Evolutionary conservation across 2,888 invertebrate species (phyloP).

Genomic region (Drosophila quinaria): DNA sequence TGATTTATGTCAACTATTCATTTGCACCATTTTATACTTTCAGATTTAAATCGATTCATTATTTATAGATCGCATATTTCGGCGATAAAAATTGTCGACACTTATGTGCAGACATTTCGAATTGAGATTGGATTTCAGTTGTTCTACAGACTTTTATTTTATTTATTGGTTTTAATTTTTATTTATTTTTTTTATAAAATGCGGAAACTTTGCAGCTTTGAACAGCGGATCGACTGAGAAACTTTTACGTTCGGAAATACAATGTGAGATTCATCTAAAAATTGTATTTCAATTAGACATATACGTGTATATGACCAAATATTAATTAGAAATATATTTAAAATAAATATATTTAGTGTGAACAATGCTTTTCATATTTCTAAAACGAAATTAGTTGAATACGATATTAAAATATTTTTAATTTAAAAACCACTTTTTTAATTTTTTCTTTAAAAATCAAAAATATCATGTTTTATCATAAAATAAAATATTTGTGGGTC

Average conservation of each 20-base stretch:
- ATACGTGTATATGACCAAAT: neutral
- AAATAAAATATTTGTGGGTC: neutral
- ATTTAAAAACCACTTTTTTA: too few species aligned
- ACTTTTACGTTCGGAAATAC: neutral
- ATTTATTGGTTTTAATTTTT: conserved; percentile 9
- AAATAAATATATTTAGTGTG: neutral
- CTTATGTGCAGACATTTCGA: conserved; percentile 13
- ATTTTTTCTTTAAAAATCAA: too few species aligned
- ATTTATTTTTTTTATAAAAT: neutral
- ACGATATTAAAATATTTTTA: too few species aligned
- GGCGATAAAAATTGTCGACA: conserved; percentile 40
- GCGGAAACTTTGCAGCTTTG: neutral
- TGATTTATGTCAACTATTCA: conserved; percentile 44
- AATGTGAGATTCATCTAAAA: neutral
- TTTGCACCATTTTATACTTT: conserved; percentile 38
- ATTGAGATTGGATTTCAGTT: conserved; percentile 18
- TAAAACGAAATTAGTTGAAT: too few species aligned
- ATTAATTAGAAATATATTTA: neutral
- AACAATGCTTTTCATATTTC: too few species aligned
- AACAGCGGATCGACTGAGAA: neutral
- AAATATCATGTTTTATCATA: neutral
- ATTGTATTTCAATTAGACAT: neutral
- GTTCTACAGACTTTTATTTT: conserved; percentile 10
- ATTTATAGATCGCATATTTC: conserved; percentile 44
- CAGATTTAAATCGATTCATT: conserved; percentile 51